Percentiles rank a stretch among this genome's conserved stretches.
phyloP scores from a whole-genome alignment of 2,113 vertebrate species.

The Erythrolamprus reginae region DNA sequence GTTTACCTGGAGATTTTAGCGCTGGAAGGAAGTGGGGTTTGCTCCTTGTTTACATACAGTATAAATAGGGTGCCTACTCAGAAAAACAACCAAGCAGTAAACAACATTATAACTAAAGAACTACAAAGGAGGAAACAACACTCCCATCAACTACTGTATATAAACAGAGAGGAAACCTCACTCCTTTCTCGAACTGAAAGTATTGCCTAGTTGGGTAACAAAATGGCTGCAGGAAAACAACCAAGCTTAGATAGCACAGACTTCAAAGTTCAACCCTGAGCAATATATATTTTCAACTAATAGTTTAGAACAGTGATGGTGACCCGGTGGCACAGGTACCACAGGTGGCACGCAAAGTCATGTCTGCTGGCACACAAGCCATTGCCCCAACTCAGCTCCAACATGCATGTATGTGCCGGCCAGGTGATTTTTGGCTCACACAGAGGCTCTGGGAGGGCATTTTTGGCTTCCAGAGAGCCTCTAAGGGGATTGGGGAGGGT shows the following conservation, averaged over 20 bases:
- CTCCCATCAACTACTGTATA: not conserved
- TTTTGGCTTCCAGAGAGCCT: too few species aligned
- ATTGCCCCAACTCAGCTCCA: too few species aligned
- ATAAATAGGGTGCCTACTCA: not conserved
- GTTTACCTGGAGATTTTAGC: not conserved
- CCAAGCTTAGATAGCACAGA: not conserved
- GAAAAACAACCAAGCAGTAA: not conserved
- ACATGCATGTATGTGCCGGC: too few species aligned
- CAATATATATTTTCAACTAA: not conserved
- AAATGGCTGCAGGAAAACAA: not conserved
- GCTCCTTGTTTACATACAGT: not conserved
- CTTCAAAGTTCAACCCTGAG: not conserved
- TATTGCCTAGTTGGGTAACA: not conserved
- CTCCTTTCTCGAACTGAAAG: not conserved
- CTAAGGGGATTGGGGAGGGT: too few species aligned
- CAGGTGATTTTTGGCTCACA: too few species aligned
- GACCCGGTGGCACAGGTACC: too few species aligned
- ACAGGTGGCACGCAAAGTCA: too few species aligned
- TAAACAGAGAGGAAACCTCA: not conserved
- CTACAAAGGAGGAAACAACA: not conserved
- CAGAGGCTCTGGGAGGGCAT: too few species aligned
- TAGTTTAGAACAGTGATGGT: too few species aligned
- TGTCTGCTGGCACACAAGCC: too few species aligned
- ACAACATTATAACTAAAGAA: not conserved
- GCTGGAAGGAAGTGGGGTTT: not conserved